Base-by-base conservation (phyloP, 2,797 vertebrate genomes). In the Ptychadena robeensis region DNA sequence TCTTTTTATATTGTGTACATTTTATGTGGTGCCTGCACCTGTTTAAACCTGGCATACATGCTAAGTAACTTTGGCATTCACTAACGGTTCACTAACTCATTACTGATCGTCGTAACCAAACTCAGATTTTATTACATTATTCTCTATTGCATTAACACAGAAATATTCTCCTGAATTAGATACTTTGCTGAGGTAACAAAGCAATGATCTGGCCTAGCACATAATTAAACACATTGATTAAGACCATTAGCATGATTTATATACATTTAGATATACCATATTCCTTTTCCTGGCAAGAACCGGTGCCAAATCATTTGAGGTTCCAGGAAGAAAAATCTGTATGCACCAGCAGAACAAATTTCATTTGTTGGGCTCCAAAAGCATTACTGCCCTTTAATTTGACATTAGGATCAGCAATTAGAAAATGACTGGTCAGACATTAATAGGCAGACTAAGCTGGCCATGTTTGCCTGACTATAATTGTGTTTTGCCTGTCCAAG, bases 261-360 rank as follows among this genome's bases (percentile, higher is more conserved):
- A 79, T 66, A 61, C 9, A 61, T 61, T 2, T 25, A 61, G 59
- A 28, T 61, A 61, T 61, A 25, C 59, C 11, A 68, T 79, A 68
- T 25, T 15, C 35, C 28, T 77, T n/a, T 79, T 79, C 76, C 76
- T 79, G 76, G 76, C 76, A 79, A 59, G 65, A 57, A 79, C 31
- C 40, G 53, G 65, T 48, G 44, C 44, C 65, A 28, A 68, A 59
- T 59, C 44, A 69, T 30, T 35, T 3, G n/a, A 22, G 14, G 22
- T 78, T 79, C 76, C 76, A 68, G 65, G 76, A 79, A 69, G 76
- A 31, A 37, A 77, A 53, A 7, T 22, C 63, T 31, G 44, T 64
- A 31, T 2, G 31, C 63, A 44, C 27, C 74, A 48, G 27, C 28
- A 32, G 38, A 78, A 79, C 30, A 68, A 69, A 79, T 79, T 53